A percentile compares a stretch with the other conserved stretches of the same genome.
Evolutionary conservation across 2,797 vertebrate species (phyloP).

Genomic region (Megaceryle alcyon): DNA sequence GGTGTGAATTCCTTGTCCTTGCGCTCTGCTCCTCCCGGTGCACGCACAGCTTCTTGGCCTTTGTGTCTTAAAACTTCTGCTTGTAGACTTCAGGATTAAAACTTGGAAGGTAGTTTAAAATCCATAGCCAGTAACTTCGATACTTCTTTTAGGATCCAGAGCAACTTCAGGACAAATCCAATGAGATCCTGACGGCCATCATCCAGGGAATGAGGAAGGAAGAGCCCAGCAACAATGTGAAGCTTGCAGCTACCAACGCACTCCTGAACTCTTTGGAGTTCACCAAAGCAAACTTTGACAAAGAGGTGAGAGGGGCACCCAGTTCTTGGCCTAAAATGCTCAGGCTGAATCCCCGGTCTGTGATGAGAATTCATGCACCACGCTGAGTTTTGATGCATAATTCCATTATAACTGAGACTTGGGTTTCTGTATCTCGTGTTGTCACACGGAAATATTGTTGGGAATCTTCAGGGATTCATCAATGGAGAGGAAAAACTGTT

Average conservation of each 20-base stretch:
- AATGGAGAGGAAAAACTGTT: background rate
- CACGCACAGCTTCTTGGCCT: background rate
- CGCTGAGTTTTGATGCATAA: slow-evolving; percentile 66
- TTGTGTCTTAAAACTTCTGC: accelerated
- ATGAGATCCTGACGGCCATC: slow-evolving; percentile 98
- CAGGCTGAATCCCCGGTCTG: background rate
- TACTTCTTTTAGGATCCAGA: slow-evolving; percentile 88
- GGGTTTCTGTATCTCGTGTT: background rate
- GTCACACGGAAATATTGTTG: background rate
- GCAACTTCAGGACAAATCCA: slow-evolving; percentile 97
- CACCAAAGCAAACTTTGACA: slow-evolving; percentile 98
- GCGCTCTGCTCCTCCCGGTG: accelerated
- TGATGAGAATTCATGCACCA: slow-evolving; percentile 73
- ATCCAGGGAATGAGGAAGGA: slow-evolving; percentile 99
- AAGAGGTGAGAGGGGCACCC: slow-evolving; percentile 83
- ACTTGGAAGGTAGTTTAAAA: background rate
- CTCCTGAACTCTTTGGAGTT: slow-evolving; percentile 98
- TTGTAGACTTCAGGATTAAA: background rate
- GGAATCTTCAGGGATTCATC: background rate
- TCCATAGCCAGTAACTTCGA: accelerated
- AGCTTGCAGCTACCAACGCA: slow-evolving; percentile 95
- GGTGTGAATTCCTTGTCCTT: background rate
- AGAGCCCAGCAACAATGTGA: slow-evolving; percentile 98
- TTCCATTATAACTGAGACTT: slow-evolving; percentile 17
- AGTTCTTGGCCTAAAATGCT: accelerated